Evolutionary conservation across 2,888 invertebrate genomes (phyloP).

Genomic region (Platerodrilus igneus): DNA sequence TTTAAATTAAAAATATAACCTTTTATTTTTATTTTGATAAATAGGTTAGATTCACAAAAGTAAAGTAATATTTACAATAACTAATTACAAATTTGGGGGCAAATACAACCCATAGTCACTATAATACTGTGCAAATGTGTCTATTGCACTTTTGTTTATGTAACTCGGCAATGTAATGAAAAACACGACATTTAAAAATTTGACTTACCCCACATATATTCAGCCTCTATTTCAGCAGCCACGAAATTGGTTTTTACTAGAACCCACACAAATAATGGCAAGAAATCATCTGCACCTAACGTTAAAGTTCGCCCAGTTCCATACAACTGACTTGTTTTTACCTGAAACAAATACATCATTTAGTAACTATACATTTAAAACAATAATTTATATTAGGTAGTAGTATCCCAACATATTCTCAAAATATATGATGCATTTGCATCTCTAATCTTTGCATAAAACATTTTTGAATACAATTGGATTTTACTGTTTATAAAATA

Average conservation of each 20-base stretch:
- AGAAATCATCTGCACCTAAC: constrained; percentile 81
- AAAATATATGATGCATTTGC: too few species aligned
- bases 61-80: not conserved
- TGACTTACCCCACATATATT: constrained; percentile 81
- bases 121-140: too few species aligned
- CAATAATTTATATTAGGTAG: not conserved
- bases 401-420: too few species aligned
- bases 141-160: too few species aligned
- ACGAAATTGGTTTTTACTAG: constrained; percentile 85
- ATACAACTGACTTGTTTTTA: constrained; percentile 56
- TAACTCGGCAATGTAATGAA: too few species aligned
- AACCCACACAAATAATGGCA: constrained; percentile 89
- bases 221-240: constrained; percentile 91
- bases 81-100: not conserved
- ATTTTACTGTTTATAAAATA: too few species aligned
- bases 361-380: not conserved
- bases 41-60: too few species aligned
- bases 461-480: too few species aligned
- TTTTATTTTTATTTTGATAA: too few species aligned
- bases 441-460: too few species aligned
- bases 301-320: constrained; percentile 53
- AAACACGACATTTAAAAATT: too few species aligned
- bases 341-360: constrained; percentile 46
- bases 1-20: too few species aligned
- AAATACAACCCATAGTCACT: not conserved